Evolutionary conservation across 2,797 vertebrate genomes (phyloP), one percentile per base, ranked within the genome.

Genomic region (Gymnoscopelus microlampas): DNA sequence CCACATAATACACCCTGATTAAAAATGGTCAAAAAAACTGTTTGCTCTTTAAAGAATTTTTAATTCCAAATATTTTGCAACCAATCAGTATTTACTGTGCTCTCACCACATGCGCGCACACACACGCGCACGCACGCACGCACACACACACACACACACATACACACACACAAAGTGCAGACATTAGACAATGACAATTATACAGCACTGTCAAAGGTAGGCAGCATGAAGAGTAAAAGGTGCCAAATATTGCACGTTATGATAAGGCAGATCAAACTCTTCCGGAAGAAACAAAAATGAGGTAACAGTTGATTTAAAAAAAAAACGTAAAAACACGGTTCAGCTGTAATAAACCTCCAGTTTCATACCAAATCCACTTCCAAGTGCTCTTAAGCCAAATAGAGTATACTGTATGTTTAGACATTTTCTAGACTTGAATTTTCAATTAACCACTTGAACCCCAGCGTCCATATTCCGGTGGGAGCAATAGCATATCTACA

Each of bases 161-260:
- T 57, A 70, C 60, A 57, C 44, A 1, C 11, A 73, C 7, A 74
- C 66, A 89, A 87, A 90, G 88, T 91, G 86, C 88, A 44, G 76
- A 85, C 68, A 64, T 80, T 56, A 79, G 82, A 89, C 85, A 85
- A 77, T 83, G 86, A 79, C 78, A 78, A 82, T 63, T 69, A 68
- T 26, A 56, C 69, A 73, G 55, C 87, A 87, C 61, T 60, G 82
- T 84, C 87, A 70, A 64, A 73, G 59, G 80, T 78, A 87, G 93
- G 89, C 83, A 84, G 83, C 88, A 84, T 66, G 78, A 74, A 67
- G 88, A 90, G 86, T 84, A 86, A 13, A 79, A 87, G 74, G 71
- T 81, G 89, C 74, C 73, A 76, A 91, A 92, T 96, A 96, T 96
- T 97, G 96, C 96, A 97, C 95, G 82, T 87, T 84, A 77, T 67